Evolutionary conservation across 2,888 invertebrate genomes (phyloP), one percentile per base, ranked within the genome.

Genomic region (Scaptomyza flava): DNA sequence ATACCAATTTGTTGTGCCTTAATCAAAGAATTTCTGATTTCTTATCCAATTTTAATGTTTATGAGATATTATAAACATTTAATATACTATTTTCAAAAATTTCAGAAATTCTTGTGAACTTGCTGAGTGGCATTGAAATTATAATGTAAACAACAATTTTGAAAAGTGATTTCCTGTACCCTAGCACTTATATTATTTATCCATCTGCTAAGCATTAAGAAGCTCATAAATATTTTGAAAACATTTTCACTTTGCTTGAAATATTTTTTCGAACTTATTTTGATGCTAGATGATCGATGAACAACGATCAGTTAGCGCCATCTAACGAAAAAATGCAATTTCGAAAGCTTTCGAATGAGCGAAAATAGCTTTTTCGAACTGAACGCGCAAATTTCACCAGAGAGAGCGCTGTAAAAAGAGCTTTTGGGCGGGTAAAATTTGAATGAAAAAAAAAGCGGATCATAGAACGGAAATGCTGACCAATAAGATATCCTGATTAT

Each of bases 291-390:
- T 14, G 41, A 59, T 77, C 34, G 23, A 45, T 17, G 33, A 36
- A 58, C 46, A 45, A 34, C 46, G 68, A 70, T 66, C 65, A 17
- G 0, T 45, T 74, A 62, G 72, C 79, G 79, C 81, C 89, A 73
- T 69, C 89, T 88, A 34, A 17, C 59, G 78, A 0, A 1, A 53
- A 31, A 30, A 45, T 30, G 17, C 3, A 8, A 8, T 3, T 33
- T 38, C 36, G 38, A 78, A 76, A 85, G 77, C 80, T 83, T 83
- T 83, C 54, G 66, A 31, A 20, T 23, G 45, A 2, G n/a, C 7
- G 0, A 3, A 33, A 2, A 6, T 11, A 82, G 76, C 81, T 78
- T 83, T 88, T 85, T 77, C 86, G 81, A 72, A 77, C 14, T 27
- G 1, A 31, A 0, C 30, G 30, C 33, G 0, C 0, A 2, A 36